Conservation (phyloP, 2,797 vertebrate species). For the Eptatretus atami region DNA sequence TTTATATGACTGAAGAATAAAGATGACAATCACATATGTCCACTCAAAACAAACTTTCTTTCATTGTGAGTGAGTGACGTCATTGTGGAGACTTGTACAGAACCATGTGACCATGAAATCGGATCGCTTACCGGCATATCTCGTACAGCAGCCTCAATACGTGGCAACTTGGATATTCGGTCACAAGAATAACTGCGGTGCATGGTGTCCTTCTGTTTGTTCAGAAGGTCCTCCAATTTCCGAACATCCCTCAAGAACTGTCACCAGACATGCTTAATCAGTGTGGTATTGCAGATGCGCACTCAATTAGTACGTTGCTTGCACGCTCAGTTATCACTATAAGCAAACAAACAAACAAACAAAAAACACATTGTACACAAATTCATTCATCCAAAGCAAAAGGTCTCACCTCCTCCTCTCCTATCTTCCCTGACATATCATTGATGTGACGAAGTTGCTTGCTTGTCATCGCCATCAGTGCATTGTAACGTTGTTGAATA, state of each 20-base stretch:
- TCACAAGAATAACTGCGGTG: not conserved
- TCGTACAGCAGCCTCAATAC: not conserved
- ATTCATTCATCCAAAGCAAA: too few species aligned
- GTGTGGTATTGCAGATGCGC: not conserved
- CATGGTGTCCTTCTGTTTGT: not conserved
- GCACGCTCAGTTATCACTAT: not conserved
- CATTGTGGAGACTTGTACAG: too few species aligned
- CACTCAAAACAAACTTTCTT: too few species aligned
- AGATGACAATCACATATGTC: too few species aligned
- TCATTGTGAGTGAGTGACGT: too few species aligned
- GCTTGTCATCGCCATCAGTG: not conserved
- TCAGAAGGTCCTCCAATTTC: conserved; percentile 2
- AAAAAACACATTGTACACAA: too few species aligned
- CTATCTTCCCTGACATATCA: not conserved
- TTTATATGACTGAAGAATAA: too few species aligned
- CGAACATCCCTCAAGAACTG: conserved; percentile 1
- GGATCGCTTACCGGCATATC: not conserved
- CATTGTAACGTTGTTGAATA: conserved; percentile 3
- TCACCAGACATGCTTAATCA: not conserved
- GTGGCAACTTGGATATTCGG: conserved; percentile 1
- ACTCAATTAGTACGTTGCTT: not conserved
- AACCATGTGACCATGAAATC: too few species aligned
- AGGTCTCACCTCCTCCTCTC: not conserved
- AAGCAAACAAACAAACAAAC: not conserved
- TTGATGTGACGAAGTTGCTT: conserved; percentile 3